Evolutionary conservation across 53 echinoderm and acorn worm genomes (phyloP).

Genomic region (Antedon mediterranea): DNA sequence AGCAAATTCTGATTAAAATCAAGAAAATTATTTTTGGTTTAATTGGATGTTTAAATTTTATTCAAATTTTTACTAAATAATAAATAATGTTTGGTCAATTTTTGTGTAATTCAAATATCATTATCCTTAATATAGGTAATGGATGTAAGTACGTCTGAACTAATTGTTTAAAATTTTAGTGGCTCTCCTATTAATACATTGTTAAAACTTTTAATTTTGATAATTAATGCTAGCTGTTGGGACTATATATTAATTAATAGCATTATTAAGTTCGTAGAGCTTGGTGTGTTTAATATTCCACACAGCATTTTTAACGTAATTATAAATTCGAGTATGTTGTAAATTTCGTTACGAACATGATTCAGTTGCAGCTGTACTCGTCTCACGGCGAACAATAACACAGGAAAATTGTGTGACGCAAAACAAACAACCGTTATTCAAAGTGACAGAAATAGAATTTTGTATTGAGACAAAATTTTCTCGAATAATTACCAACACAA

Average conservation of each 20-base stretch:
- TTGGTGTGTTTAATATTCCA: too few species aligned
- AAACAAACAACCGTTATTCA: neutral
- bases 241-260: too few species aligned
- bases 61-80: neutral
- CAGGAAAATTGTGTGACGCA: slow-evolving; percentile 1
- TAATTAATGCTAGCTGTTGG: too few species aligned
- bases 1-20: neutral
- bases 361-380: neutral
- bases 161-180: too few species aligned
- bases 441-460: neutral
- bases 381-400: neutral
- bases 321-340: neutral
- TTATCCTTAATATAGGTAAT: too few species aligned
- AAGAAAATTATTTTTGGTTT: neutral
- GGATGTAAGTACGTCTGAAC: too few species aligned
- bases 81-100: neutral
- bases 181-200: too few species aligned
- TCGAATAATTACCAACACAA: neutral
- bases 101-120: neutral
- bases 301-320: neutral
- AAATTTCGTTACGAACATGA: neutral
- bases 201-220: too few species aligned
- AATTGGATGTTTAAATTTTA: neutral
- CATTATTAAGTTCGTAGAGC: too few species aligned
- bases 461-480: too few species aligned